Conservation (phyloP, 2,113 vertebrate genomes). For the Cyprinus carpio region DNA sequence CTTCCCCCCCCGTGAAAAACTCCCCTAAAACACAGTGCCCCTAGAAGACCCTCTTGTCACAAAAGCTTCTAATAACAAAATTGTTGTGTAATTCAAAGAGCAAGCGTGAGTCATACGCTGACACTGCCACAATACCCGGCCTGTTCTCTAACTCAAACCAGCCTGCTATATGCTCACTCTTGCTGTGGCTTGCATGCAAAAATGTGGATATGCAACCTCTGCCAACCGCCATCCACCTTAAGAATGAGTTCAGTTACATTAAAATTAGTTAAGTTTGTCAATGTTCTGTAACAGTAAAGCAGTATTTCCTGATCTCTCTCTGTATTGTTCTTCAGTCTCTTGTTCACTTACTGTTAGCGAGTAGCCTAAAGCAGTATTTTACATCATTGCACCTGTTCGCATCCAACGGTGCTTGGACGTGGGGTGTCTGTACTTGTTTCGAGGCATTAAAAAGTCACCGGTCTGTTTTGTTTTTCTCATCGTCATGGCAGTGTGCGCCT, state of each 20-base stretch:
- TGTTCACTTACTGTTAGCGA: not conserved
- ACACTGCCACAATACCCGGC: slow-evolving; percentile 29
- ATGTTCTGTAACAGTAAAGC: not conserved
- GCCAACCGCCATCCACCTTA: not conserved
- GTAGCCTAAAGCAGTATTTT: not conserved
- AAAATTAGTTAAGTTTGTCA: not conserved
- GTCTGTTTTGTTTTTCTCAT: not conserved
- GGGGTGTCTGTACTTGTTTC: not conserved
- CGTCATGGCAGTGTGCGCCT: not conserved
- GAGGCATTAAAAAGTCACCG: not conserved
- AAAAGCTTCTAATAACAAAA: not conserved
- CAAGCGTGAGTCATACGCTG: slow-evolving; percentile 19
- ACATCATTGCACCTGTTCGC: not conserved
- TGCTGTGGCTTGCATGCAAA: slow-evolving; percentile 21
- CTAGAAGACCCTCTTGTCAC: slow-evolving; percentile 2
- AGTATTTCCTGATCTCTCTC: not conserved
- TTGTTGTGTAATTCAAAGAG: not conserved
- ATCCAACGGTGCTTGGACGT: not conserved
- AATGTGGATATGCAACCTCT: slow-evolving; percentile 18
- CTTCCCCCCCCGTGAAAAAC: not conserved
- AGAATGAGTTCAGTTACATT: not conserved
- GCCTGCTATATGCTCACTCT: not conserved
- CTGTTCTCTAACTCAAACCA: slow-evolving; percentile 4
- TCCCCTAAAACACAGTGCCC: not conserved
- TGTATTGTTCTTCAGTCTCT: not conserved